These are phyloP conservation scores for Cettia cetti DNA, from an alignment of 2,113 vertebrate genomes.

Conservation along the genomic window DNA sequence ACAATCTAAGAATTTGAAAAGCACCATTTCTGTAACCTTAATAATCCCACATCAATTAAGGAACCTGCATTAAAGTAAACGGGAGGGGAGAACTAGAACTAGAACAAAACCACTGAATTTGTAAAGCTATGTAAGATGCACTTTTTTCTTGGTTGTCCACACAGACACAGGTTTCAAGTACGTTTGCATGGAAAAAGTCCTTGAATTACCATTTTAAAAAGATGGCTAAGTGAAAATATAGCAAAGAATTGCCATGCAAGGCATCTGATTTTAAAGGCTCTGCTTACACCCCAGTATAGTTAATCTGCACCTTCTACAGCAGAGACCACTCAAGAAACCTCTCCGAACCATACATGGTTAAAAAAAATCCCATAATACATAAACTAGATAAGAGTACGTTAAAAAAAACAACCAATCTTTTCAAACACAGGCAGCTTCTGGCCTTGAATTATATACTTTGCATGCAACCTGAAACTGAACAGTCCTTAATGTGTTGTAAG, in stretches of 20 bases:
- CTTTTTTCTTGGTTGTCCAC: not conserved
- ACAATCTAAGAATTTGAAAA: conserved; percentile 22
- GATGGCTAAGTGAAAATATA: not conserved
- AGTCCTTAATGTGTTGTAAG: not conserved
- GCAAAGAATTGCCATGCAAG: not conserved
- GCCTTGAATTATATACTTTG: not conserved
- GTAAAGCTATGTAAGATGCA: not conserved
- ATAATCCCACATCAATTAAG: not conserved
- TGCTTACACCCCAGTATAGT: not conserved
- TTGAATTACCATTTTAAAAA: not conserved
- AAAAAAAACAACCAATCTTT: not conserved
- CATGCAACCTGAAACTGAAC: not conserved
- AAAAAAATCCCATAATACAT: not conserved
- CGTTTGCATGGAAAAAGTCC: not conserved
- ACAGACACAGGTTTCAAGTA: not conserved
- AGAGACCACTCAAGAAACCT: not conserved
- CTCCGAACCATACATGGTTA: not conserved
- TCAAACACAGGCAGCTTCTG: not conserved
- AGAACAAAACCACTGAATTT: not conserved
- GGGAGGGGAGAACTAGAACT: not conserved
- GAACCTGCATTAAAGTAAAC: not conserved
- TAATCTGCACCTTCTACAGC: not conserved
- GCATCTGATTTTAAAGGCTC: not conserved
- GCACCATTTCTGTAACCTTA: not conserved
- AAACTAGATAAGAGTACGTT: not conserved